Evolutionary conservation across 2,888 invertebrate genomes (phyloP), one percentile per base, ranked within the genome.

Genomic region (Diarsia dahlii): DNA sequence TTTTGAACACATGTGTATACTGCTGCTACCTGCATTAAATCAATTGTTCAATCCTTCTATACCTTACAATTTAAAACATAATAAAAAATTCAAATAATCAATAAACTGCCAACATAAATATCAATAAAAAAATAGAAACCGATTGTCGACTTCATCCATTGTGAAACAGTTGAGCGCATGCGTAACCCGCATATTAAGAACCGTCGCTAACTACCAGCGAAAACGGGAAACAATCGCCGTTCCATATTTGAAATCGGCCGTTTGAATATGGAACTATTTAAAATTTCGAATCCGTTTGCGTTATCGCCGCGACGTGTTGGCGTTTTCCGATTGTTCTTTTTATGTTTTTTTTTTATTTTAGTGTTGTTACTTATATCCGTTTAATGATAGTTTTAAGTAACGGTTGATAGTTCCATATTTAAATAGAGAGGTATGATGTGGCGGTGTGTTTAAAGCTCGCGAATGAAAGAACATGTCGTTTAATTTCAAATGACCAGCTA

Each of bases 281-380:
- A 96, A 96, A 96, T 96, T 96, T 96, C 94, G 96, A 96, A 96
- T 95, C 95, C 96, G 96, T 96, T 87, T 95, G 94, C 95, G 95
- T 95, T 96, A 96, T 95, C 95, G 96, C 91, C 87, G 92, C 90
- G 92, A 95, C 96, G 95, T 95, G 96, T 93, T 93, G 94, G 94
- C 94, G 93, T 95, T 95, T 94, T 93, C 93, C 94, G 94, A 95
- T 95, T 95, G 95, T 95, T 94, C 93, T 93, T 94, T 93, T 92
- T 88, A 86, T 87, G 81, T 81, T 64, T 80, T 84, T 80, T 82
- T 68, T 76, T 84, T 81, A 78, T 83, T 81, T 82, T 84, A 82
- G 82, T 84, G 80, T 83, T 80, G 87, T 80, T 80, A 78, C 84
- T 84, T 86, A 91, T 92, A 91, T 92, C 92, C 92, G 91, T 89